phyloP scores from a whole-genome alignment of 2,797 vertebrate species.

The Ceryle rudis region DNA sequence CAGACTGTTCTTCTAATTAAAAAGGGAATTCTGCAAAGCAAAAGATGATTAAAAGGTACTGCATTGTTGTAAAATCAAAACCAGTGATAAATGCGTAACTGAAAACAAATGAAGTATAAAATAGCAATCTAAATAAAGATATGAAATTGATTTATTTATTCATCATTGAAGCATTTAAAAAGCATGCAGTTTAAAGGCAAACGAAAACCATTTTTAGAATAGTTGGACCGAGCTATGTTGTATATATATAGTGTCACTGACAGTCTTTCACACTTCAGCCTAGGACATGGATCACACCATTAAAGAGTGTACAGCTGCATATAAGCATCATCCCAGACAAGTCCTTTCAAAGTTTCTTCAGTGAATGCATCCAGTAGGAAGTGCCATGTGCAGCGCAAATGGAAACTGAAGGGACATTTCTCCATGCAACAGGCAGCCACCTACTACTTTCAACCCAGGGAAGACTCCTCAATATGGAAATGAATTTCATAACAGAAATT shows the following conservation, averaged over 20 bases:
- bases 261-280: background rate
- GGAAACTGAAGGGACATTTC: background rate
- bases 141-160: background rate
- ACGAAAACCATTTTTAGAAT: background rate
- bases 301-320: background rate
- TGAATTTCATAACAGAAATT: background rate
- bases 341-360: background rate
- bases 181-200: background rate
- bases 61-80: background rate
- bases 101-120: background rate
- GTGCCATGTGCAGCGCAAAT: background rate
- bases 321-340: background rate
- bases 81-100: background rate
- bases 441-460: background rate
- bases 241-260: background rate
- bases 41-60: background rate
- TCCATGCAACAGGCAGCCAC: background rate
- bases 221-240: background rate
- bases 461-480: background rate
- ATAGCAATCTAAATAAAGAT: background rate
- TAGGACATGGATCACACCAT: background rate
- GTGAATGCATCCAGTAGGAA: background rate
- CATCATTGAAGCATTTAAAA: background rate
- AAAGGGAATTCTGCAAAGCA: constrained; percentile 77
- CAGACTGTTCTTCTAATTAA: constrained; percentile 66